A percentile compares a stretch with the other conserved stretches of the same genome.
Conservation (phyloP, 2,113 vertebrate species). For the Atractosteus spatula region DNA sequence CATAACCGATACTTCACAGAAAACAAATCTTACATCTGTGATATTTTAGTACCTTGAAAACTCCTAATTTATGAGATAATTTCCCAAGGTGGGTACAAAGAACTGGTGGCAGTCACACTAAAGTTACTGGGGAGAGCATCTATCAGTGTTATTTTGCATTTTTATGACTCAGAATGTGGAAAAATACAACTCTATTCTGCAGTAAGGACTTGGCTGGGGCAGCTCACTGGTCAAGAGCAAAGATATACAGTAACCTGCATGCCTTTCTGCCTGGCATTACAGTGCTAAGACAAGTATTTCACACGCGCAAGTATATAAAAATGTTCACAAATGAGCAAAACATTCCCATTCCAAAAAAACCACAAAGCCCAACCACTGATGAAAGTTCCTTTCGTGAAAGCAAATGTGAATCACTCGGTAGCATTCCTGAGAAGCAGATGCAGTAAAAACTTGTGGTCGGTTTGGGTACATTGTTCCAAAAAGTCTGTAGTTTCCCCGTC, state of each 20-base stretch:
- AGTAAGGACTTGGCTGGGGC: neutral
- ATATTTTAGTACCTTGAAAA: neutral
- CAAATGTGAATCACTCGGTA: neutral
- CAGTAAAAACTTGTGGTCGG: neutral
- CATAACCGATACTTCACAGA: no score
- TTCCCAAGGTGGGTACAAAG: neutral
- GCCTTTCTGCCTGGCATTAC: neutral
- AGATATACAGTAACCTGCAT: conserved; percentile 3
- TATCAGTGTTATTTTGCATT: no score
- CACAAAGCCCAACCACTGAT: no score
- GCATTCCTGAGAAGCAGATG: neutral
- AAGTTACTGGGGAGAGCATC: no score
- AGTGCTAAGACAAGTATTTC: no score
- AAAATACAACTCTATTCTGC: neutral
- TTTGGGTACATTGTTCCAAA: no score
- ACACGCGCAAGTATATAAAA: no score
- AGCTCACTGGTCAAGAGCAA: neutral
- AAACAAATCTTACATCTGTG: neutral
- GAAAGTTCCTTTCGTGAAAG: neutral
- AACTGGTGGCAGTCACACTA: no score
- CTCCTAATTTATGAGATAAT: neutral
- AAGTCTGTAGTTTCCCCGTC: no score
- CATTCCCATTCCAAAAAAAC: no score
- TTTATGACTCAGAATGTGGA: no score
- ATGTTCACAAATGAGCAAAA: no score